These are phyloP conservation scores for Spondyliosoma cantharus DNA, from an alignment of 2,797 vertebrate species.

Conservation along the genomic window DNA sequence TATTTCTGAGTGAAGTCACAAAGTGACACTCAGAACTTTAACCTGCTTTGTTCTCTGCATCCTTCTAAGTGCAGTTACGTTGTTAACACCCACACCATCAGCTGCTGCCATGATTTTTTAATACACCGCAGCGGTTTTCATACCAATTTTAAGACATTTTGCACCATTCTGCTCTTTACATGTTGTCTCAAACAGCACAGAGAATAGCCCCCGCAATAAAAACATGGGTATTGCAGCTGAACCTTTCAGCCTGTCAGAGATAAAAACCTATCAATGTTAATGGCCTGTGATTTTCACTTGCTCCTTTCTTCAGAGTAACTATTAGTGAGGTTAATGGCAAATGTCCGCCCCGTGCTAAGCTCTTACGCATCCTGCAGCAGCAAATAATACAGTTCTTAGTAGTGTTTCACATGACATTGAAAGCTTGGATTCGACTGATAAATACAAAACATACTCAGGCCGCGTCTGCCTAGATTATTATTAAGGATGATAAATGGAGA, in stretches of 20 bases:
- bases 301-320: constrained; percentile 49
- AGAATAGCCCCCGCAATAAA: constrained; percentile 30
- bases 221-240: not conserved
- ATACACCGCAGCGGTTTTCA: constrained; percentile 47
- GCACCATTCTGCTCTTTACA: constrained; percentile 1
- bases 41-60: constrained; percentile 31
- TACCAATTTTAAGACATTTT: constrained; percentile 45
- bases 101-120: constrained; percentile 15
- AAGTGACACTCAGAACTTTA: constrained; percentile 42
- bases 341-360: constrained; percentile 40
- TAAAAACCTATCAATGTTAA: constrained; percentile 57
- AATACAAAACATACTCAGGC: not conserved
- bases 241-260: constrained; percentile 47
- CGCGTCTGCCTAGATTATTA: not conserved
- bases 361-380: constrained; percentile 22
- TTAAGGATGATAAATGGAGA: not conserved
- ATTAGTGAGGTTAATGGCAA: constrained; percentile 69
- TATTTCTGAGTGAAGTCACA: constrained; percentile 34
- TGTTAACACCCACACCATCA: constrained; percentile 27
- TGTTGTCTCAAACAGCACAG: constrained; percentile 30
- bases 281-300: constrained; percentile 59
- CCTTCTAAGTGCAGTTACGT: constrained; percentile 31
- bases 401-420: constrained; percentile 35
- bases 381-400: constrained; percentile 56
- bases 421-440: constrained; percentile 4